Evolutionary conservation across 2,888 invertebrate species (phyloP), one percentile per base, ranked within the genome.

Genomic region (Erynnis tages): DNA sequence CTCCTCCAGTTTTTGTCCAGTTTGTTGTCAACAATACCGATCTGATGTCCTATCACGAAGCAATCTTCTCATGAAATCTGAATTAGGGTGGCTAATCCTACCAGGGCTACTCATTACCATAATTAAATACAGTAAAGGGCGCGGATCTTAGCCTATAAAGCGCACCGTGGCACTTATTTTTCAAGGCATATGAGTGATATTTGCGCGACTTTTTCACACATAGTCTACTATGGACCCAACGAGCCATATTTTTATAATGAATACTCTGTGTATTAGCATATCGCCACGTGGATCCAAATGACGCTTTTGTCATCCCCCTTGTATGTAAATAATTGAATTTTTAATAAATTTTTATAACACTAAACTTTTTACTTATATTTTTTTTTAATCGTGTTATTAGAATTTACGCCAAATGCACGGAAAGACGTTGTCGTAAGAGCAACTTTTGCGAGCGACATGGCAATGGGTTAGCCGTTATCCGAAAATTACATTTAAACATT

Each of bases 231-330:
- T 25, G 10, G 32, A 25, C 14, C 7, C 40, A 41, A 19, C 49
- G 41, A 41, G 4, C n/a, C 41, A 34, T 11, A 41, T 49, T 41
- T 49, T 48, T 49, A 41, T 49, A 49, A 49, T 49, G 49, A 49
- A 32, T 41, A n/a, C 41, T 16, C 30, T 34, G 11, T 16, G 29
- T 32, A 41, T 23, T 32, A 32, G 17, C 41, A 46, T 35, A 38
- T 38, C 23, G 35, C 34, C 34, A 25, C 32, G 23, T 25, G 47
- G n/a, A 23, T 30, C 30, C 16, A 30, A 23, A 47, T 37, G 47
- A 6, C 4, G 8, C 7, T 47, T n/a, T 19, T 38, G 17, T 47
- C 27, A 7, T 19, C 6, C 8, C 29, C 38, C 38, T 29, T 38
- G 29, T 29, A 10, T 32, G 14, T 32, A 21, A 23, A 23, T 6